These are phyloP conservation scores for Rhyzopertha dominica DNA, from an alignment of 1,140 invertebrate genomes.

Conservation along the genomic window DNA sequence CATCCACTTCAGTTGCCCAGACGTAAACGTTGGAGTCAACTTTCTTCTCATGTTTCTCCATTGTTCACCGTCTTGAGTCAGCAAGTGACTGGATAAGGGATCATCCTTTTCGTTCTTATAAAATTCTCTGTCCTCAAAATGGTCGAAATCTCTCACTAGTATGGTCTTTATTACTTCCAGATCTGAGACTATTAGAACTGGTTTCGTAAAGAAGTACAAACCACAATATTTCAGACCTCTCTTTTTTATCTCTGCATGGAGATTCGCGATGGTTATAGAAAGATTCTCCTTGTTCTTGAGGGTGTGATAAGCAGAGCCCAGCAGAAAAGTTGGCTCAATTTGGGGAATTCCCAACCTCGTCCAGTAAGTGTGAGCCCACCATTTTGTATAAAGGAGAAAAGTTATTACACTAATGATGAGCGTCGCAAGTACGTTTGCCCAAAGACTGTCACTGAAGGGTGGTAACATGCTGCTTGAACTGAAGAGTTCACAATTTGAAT, in stretches of 20 bases:
- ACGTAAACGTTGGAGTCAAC: constrained; percentile 43
- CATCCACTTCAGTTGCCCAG: constrained; percentile 45
- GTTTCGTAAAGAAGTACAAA: constrained; percentile 3
- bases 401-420: too few relatives aligned
- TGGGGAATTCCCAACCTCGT: constrained; percentile 7
- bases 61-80: constrained; percentile 28
- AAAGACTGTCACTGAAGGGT: too few relatives aligned
- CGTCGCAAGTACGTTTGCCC: too few relatives aligned
- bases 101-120: constrained; percentile 48
- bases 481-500: too few relatives aligned
- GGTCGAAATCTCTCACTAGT: constrained; percentile 16
- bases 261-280: too few relatives aligned
- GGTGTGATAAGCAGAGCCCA: too few relatives aligned
- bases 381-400: too few relatives aligned
- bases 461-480: too few relatives aligned
- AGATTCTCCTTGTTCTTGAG: too few relatives aligned
- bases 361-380: constrained; percentile 9
- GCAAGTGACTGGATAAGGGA: constrained; percentile 43
- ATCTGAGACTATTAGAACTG: constrained; percentile 15
- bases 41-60: constrained; percentile 45
- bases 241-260: too few relatives aligned
- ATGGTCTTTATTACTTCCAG: constrained; percentile 5
- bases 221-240: constrained; percentile 6
- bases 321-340: constrained; percentile 6
- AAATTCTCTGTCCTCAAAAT: constrained; percentile 50